These are phyloP conservation scores for Drosophila phalerata DNA, from an alignment of 2,888 invertebrate genomes.

Conservation along the genomic window DNA sequence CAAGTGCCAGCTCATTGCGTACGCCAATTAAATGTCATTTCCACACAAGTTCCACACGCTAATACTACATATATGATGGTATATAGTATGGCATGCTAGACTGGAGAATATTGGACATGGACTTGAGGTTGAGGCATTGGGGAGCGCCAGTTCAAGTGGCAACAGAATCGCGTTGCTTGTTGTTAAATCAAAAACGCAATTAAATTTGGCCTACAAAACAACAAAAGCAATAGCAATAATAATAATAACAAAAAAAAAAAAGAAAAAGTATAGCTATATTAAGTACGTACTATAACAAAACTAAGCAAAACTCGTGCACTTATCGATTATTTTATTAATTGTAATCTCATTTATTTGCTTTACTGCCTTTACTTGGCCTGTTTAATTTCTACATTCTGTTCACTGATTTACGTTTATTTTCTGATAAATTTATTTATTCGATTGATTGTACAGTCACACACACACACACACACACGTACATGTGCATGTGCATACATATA, in stretches of 20 bases:
- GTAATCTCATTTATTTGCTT: slow-evolving; percentile 78
- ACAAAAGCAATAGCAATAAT: slow-evolving; percentile 10
- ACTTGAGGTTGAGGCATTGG: slow-evolving; percentile 19
- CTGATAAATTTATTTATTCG: slow-evolving; percentile 74
- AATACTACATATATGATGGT: background rate
- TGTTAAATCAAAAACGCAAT: slow-evolving; percentile 75
- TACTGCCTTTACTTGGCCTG: slow-evolving; percentile 45
- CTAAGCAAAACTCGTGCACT: slow-evolving; percentile 49
- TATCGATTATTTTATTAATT: slow-evolving; percentile 81
- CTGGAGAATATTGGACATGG: background rate
- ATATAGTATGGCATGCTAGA: slow-evolving; percentile 3
- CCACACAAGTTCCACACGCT: slow-evolving; percentile 13
- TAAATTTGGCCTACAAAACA: slow-evolving; percentile 63
- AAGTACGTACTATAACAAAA: slow-evolving; percentile 14
- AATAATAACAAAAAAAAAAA: background rate
- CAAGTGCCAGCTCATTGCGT: slow-evolving; percentile 27
- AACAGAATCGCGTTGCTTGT: slow-evolving; percentile 34
- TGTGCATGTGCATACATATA: background rate
- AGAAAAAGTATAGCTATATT: slow-evolving; percentile 2
- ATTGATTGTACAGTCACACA: slow-evolving; percentile 25
- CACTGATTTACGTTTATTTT: slow-evolving; percentile 74
- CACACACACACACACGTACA: background rate
- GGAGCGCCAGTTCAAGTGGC: slow-evolving; percentile 49
- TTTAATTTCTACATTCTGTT: slow-evolving; percentile 55
- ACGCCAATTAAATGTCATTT: slow-evolving; percentile 44